Percentiles rank a stretch among this genome's conserved stretches.
These are phyloP conservation scores for Ptychadena robeensis DNA, from an alignment of 2,797 vertebrate species.

Conservation along the genomic window DNA sequence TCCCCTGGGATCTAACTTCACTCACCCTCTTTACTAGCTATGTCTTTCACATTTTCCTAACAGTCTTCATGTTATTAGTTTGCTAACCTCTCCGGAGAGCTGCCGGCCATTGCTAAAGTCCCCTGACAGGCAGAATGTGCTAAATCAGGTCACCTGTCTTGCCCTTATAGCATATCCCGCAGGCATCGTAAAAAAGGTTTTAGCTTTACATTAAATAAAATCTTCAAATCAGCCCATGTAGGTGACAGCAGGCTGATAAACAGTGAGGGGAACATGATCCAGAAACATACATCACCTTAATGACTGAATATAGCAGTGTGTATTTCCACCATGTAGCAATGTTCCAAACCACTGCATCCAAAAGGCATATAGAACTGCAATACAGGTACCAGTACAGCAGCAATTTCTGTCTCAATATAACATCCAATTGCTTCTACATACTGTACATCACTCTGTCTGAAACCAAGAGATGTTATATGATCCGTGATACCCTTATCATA, in stretches of 20 bases:
- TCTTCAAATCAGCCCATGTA: not conserved
- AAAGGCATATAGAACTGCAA: not conserved
- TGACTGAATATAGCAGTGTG: not conserved
- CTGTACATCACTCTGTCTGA: not conserved
- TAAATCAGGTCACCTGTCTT: constrained; percentile 4
- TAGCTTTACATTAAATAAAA: constrained; percentile 9
- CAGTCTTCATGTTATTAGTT: constrained; percentile 1
- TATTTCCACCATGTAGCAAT: constrained; percentile 1
- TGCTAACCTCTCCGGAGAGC: constrained; percentile 5
- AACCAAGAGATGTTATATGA: not conserved
- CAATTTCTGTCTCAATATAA: not conserved
- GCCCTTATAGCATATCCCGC: constrained; percentile 1
- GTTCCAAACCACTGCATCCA: not conserved
- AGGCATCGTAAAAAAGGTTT: not conserved
- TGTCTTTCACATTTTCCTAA: constrained; percentile 3
- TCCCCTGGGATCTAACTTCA: not conserved
- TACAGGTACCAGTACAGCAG: not conserved
- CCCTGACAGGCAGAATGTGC: not conserved
- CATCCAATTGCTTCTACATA: not conserved
- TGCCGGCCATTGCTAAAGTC: not conserved
- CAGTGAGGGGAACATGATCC: not conserved
- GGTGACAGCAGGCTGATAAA: not conserved
- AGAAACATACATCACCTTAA: constrained; percentile 1
- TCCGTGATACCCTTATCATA: too few relatives aligned
- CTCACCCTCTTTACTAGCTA: not conserved